Evolutionary conservation across 2,797 vertebrate species (phyloP).

Genomic region (Lithobates pipiens): DNA sequence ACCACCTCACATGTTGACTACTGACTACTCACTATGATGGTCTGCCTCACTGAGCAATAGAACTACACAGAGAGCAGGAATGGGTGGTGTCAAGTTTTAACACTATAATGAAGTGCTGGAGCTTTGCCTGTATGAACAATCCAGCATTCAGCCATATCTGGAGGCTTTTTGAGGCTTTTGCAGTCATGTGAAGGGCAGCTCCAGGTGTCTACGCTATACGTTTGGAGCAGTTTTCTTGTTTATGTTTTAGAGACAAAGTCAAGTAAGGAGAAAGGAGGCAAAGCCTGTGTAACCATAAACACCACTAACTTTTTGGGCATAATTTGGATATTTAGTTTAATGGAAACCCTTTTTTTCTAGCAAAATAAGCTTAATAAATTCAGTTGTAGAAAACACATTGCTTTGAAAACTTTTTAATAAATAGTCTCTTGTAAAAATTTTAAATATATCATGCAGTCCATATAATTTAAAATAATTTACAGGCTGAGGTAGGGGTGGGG

Average conservation of each 20-base stretch:
- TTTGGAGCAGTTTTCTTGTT: not conserved
- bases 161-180: not conserved
- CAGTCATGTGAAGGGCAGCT: no score
- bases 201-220: not conserved
- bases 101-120: no score
- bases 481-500: conserved; percentile 88
- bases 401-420: conserved; percentile 96
- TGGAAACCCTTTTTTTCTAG: not conserved
- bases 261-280: not conserved
- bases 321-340: not conserved
- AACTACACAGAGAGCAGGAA: no score
- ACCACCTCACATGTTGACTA: no score
- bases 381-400: conserved; percentile 61
- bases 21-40: no score
- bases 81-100: no score
- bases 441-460: conserved; percentile 96
- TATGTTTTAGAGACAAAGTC: not conserved
- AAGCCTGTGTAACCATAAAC: not conserved
- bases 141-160: no score
- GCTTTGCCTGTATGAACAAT: no score
- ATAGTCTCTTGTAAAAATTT: conserved; percentile 97
- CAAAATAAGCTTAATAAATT: not conserved
- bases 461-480: conserved; percentile 96
- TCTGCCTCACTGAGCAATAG: no score
- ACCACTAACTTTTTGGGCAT: not conserved